phyloP scores from a whole-genome alignment of 2,888 invertebrate species.

The Apodemia hepburni region DNA sequence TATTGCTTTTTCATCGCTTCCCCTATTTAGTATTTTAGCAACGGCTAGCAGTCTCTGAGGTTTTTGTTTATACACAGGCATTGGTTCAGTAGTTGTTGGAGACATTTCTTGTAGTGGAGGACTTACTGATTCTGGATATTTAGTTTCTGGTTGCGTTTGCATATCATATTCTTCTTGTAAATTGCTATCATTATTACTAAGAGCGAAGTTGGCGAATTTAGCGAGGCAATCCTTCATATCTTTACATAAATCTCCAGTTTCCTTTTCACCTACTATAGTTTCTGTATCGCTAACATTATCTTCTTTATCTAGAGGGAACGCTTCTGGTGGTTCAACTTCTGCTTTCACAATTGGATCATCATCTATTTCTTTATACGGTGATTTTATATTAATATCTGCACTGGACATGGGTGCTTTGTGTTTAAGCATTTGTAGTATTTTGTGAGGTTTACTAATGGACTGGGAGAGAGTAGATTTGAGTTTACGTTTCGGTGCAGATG shows the following conservation, averaged over 20 bases:
- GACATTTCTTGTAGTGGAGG: constrained; percentile 71
- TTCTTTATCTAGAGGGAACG: constrained; percentile 57
- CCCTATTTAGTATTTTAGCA: constrained; percentile 50
- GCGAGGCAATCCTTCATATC: constrained; percentile 69
- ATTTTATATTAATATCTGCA: constrained; percentile 22
- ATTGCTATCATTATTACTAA: constrained; percentile 42
- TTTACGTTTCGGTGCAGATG: constrained; percentile 55
- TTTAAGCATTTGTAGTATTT: constrained; percentile 60
- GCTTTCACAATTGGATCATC: constrained; percentile 36
- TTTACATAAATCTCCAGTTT: constrained; percentile 44
- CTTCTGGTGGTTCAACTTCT: constrained; percentile 60
- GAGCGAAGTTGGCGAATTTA: constrained; percentile 61
- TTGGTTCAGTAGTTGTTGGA: constrained; percentile 54
- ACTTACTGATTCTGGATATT: constrained; percentile 64
- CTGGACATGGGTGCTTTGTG: constrained; percentile 49
- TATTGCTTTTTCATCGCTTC: constrained; percentile 33
- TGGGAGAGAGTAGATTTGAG: constrained; percentile 47
- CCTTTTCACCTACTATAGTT: constrained; percentile 56
- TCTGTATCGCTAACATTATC: constrained; percentile 57
- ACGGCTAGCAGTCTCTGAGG: constrained; percentile 54
- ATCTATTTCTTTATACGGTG: constrained; percentile 39
- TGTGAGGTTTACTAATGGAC: constrained; percentile 47
- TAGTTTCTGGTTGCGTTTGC: constrained; percentile 33
- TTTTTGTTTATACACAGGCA: constrained; percentile 55
- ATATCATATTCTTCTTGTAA: constrained; percentile 36